phyloP scores from a whole-genome alignment of 2,113 vertebrate species.

The Hipposideros armiger region DNA sequence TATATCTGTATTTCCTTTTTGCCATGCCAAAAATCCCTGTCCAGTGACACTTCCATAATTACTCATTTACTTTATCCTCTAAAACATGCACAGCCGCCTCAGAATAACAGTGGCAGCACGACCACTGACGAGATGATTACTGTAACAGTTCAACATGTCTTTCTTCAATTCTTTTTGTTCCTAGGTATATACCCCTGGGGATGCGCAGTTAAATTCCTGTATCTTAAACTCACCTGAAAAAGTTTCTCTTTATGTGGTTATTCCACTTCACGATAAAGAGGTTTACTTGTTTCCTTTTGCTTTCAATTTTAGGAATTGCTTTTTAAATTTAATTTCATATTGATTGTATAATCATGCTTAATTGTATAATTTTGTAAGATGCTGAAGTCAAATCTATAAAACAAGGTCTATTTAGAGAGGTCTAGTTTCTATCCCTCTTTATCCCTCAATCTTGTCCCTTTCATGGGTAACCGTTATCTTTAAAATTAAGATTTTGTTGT shows the following conservation, averaged over 20 bases:
- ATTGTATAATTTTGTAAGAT: background rate
- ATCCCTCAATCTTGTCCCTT: background rate
- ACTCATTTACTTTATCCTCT: background rate
- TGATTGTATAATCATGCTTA: background rate
- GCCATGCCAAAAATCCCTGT: background rate
- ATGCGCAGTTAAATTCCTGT: background rate
- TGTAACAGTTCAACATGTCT: background rate
- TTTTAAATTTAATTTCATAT: slow-evolving; percentile 52
- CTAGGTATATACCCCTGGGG: background rate
- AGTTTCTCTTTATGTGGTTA: background rate
- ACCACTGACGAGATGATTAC: background rate
- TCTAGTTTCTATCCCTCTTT: background rate
- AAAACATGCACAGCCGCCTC: background rate
- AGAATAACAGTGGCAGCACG: background rate
- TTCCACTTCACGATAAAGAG: background rate
- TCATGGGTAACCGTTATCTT: slow-evolving; percentile 29
- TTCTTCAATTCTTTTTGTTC: background rate
- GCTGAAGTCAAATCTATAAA: slow-evolving; percentile 47
- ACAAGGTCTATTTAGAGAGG: slow-evolving; percentile 14
- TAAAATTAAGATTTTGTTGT: slow-evolving; percentile 56
- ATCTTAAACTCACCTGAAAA: slow-evolving; percentile 24
- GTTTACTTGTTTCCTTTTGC: slow-evolving; percentile 38
- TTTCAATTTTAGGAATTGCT: slow-evolving; percentile 19
- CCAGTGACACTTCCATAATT: background rate
- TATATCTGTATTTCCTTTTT: slow-evolving; percentile 22